Percentiles rank a stretch among this genome's conserved stretches.
Conservation (phyloP, 2,888 invertebrate species). For the Pediacus dermestoides region DNA sequence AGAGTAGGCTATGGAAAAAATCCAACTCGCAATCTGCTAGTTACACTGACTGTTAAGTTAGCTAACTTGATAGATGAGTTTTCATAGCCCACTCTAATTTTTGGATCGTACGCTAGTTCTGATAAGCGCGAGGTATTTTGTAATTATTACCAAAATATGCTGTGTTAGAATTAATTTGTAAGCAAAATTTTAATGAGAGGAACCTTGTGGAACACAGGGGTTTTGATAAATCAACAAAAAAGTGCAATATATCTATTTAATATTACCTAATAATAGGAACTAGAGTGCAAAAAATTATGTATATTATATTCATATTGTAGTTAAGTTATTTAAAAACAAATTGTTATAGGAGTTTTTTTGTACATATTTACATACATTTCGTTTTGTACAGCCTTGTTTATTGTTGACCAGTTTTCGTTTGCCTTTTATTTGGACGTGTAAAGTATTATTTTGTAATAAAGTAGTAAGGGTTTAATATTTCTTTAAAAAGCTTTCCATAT, state of each 20-base stretch:
- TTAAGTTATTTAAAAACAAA: background rate
- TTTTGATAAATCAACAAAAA: conserved; percentile 16
- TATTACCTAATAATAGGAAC: conserved; percentile 14
- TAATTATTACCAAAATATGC: conserved; percentile 31
- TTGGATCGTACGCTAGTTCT: too few relatives aligned
- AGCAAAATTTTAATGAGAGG: background rate
- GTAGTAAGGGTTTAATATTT: too few relatives aligned
- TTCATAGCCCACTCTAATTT: too few relatives aligned
- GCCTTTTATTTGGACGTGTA: too few relatives aligned
- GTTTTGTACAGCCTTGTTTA: too few relatives aligned
- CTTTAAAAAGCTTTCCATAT: too few relatives aligned
- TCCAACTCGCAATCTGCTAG: background rate
- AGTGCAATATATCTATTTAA: conserved; percentile 28
- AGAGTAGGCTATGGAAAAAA: background rate
- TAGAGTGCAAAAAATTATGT: conserved; percentile 7
- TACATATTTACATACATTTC: too few relatives aligned
- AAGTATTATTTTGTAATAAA: too few relatives aligned
- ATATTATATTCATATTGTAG: conserved; percentile 4
- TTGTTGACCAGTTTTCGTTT: too few relatives aligned
- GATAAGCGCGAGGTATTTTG: too few relatives aligned
- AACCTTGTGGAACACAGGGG: background rate
- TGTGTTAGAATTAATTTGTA: conserved; percentile 22
- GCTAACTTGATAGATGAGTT: too few relatives aligned
- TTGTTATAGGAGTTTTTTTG: background rate
- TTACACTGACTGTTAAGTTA: too few relatives aligned